Evolutionary conservation across 2,797 vertebrate genomes (phyloP), one percentile per base, ranked within the genome.

Genomic region (Poecilia velifera): DNA sequence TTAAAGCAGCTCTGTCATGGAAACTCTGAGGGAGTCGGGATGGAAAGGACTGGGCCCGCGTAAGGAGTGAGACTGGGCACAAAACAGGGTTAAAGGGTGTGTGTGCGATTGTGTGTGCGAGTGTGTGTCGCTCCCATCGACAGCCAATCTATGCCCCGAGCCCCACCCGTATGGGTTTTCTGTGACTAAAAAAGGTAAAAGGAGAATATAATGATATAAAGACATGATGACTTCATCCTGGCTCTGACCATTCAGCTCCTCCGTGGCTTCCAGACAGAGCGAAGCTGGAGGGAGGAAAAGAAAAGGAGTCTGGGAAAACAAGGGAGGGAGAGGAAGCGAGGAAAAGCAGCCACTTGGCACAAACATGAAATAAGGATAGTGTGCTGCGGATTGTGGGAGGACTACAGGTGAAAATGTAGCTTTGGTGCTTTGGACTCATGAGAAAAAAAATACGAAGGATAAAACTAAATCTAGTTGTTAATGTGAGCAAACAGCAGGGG

Each of bases 181-280:
- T 95, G 92, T 95, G 93, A 94, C 95, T 96, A 96, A 96, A 96
- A 96, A 96, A 95, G 94, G 94, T 94, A 94, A 93, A 95, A 93
- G 88, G 90, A 92, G 93, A 92, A 93, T 95, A 95, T 95, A 95
- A 94, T 91, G 86, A 93, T 93, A 94, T 93, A 94, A 93, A 94
- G 93, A 92, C 92, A 94, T 92, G 93, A 95, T 94, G 95, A 96
- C 94, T 95, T 94, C 94, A 92, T 90, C 72, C 84, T 87, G 79
- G 82, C 91, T 85, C 86, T 89, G 71, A 86, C 85, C 91, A 82
- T 90, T 92, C 81, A 91, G 88, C 89, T 92, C 84, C 87, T 91
- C 86, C 0, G 90, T 88, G 77, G 86, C 91, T 88, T 90, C 77
- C 87, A 91, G 91, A 93, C 86, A 71, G 85, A 88, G 87, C 72